Conservation (phyloP, 2,113 vertebrate species). For the Aleadryas rufinucha region DNA sequence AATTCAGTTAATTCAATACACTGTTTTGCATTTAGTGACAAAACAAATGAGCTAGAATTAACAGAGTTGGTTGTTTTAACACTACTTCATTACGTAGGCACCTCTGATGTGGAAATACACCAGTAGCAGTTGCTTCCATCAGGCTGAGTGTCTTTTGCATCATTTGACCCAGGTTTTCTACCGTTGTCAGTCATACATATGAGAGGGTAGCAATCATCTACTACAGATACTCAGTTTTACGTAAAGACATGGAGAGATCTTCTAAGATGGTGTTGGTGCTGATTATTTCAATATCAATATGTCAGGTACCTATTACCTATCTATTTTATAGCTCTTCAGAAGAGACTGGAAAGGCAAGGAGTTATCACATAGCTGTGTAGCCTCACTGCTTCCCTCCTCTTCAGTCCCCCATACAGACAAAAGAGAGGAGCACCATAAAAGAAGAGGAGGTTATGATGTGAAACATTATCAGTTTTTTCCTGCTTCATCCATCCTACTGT, state of each 20-base stretch:
- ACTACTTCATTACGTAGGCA: background rate
- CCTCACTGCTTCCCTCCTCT: background rate
- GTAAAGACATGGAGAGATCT: background rate
- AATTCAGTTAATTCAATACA: background rate
- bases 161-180: background rate
- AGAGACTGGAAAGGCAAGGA: background rate
- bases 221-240: background rate
- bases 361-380: background rate
- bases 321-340: background rate
- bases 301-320: background rate
- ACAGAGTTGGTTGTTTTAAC: background rate
- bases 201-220: background rate
- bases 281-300: background rate
- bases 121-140: background rate
- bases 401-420: background rate
- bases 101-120: background rate
- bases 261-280: background rate
- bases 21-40: background rate
- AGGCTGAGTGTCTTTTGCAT: background rate
- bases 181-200: background rate
- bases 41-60: background rate
- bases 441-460: background rate
- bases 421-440: background rate
- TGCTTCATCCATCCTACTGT: background rate
- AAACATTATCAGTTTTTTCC: background rate